These are phyloP conservation scores for Scolopax bukidnonensis DNA, from an alignment of 2,797 vertebrate species.

Conservation along the genomic window DNA sequence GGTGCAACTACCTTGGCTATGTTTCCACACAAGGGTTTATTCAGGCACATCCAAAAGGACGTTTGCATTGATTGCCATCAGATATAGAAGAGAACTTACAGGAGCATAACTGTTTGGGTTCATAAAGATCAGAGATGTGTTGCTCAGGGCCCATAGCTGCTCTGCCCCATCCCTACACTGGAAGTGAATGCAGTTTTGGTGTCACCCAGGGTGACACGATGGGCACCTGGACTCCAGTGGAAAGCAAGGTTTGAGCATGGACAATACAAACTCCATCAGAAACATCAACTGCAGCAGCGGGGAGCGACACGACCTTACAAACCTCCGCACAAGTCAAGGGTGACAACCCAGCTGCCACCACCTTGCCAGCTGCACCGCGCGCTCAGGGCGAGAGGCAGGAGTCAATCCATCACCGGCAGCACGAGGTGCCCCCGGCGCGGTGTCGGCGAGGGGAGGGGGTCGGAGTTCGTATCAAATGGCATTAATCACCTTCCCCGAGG, in stretches of 20 bases:
- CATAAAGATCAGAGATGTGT: fast-evolving
- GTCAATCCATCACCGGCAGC: conserved; percentile 22
- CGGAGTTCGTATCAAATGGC: conserved; percentile 69
- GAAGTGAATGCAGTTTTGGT: fast-evolving
- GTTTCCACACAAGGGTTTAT: fast-evolving
- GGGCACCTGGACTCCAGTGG: background rate
- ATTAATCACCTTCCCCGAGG: conserved; percentile 84
- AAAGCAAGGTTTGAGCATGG: background rate
- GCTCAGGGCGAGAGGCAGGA: background rate
- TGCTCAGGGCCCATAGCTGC: background rate
- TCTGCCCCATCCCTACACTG: fast-evolving
- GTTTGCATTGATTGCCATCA: fast-evolving
- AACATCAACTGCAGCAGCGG: background rate
- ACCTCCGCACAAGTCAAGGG: background rate
- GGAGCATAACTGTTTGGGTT: background rate
- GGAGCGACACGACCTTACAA: background rate
- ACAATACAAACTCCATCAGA: background rate
- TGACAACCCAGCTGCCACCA: background rate
- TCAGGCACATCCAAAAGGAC: background rate
- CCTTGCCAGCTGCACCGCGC: background rate
- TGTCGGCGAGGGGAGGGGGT: conserved; percentile 11
- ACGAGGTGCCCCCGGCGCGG: background rate
- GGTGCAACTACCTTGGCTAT: background rate
- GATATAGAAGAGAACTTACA: too few relatives aligned
- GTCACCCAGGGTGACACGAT: fast-evolving